Evolutionary conservation across 1,140 invertebrate species (phyloP), one percentile per base, ranked within the genome.

Genomic region (Oedothorax gibbosus): DNA sequence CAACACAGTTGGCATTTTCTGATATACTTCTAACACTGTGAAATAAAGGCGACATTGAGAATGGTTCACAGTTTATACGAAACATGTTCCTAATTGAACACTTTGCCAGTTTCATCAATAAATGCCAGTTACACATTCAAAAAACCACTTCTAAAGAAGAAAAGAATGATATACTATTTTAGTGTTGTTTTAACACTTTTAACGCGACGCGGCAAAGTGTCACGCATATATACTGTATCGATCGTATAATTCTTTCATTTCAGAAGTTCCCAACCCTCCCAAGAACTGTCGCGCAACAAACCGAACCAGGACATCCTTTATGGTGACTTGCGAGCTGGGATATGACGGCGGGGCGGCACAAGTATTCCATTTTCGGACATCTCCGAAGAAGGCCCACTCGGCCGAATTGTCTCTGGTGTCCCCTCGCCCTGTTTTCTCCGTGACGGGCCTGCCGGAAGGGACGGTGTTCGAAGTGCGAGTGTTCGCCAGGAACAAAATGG

Each of bases 321-420:
- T 94, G 89, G 94, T 96, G 68, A 93, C 92, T 75, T 96, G 95
- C 89, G 90, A 92, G 66, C 92, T 94, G 0, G 95, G 95, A 21
- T 93, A 93, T 87, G 94, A 96, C 88, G 95, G 95, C 14, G 95
- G 95, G 8, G 91, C 96, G 20, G 92, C 93, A 15, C 95, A 96
- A 90, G 93, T 93, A 88, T 96, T 96, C 90, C 90, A 95, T 65
- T 90, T 96, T 57, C 57, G 78, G 94, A 72, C 81, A 50, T 51
- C 86, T 11, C 50, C 87, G 9, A 78, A 85, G 57, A 83, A 77
- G 4, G 69, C 80, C 9, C 35, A 57, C n/a, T 54, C 78, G 6
- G 20, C 77, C 0, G 77, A 66, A 2, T 50, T 85, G 2, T n/a
- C 73, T 6, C 56, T 78, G 9, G 60, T 56, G 18, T 49, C 75